Conservation (phyloP, 2,888 invertebrate species). For the Clostera curtula region DNA sequence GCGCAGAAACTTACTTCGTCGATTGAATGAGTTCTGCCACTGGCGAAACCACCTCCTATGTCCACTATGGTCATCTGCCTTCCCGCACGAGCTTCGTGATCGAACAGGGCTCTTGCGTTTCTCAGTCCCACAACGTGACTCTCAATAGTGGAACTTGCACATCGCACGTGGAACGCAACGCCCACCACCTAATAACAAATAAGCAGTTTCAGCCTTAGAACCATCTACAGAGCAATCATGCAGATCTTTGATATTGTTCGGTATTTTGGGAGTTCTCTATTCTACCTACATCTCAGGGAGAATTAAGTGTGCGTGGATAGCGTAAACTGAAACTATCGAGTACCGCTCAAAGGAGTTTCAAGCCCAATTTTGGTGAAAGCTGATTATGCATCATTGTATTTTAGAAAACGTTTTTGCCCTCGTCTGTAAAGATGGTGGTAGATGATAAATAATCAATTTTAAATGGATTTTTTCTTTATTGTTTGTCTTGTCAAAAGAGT, state of each 20-base stretch:
- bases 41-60: conserved; percentile 34
- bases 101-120: conserved; percentile 26
- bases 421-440: too few relatives aligned
- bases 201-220: background rate
- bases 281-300: too few relatives aligned
- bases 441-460: too few relatives aligned
- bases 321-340: background rate
- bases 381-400: too few relatives aligned
- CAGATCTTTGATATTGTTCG: background rate
- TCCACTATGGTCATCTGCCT: conserved; percentile 32
- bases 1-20: conserved; percentile 4
- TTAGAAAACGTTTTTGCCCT: too few relatives aligned
- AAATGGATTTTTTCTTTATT: too few relatives aligned
- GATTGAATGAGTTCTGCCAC: conserved; percentile 13
- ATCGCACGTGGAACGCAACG: conserved; percentile 38
- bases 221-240: background rate
- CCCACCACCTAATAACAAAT: conserved; percentile 27
- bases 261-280: too few relatives aligned
- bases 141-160: conserved; percentile 24
- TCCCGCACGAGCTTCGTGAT: conserved; percentile 28
- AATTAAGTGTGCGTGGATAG: background rate
- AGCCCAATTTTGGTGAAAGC: too few relatives aligned
- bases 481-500: too few relatives aligned
- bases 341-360: too few relatives aligned
- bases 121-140: conserved; percentile 26